Base-by-base conservation (phyloP, 2,888 invertebrate species). In the Melitaea athalia region DNA sequence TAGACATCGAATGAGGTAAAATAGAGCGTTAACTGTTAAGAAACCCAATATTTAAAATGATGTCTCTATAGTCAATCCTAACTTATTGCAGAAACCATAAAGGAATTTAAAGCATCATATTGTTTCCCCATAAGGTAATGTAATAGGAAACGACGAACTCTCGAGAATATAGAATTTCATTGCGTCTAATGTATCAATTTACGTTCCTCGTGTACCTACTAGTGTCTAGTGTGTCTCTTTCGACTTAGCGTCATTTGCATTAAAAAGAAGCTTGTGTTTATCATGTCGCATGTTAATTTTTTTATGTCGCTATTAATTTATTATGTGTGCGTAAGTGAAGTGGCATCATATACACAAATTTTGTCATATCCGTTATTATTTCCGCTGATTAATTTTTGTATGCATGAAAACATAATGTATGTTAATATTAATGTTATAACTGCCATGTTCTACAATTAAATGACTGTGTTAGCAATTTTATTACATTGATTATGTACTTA, bases 41-140 rank as follows among this genome's bases (percentile, higher is more conserved):
- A 38, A 42, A 57, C 42, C 38, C 10, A 31, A 38, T 38, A 5
- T 52, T 52, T 24, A 24, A 52, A 52, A 52, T 49, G 33, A 1
- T 15, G 10, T 57, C 57, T 57, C 57, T 42, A 42, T 42, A 10
- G 8, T 15, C 38, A 57, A 57, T 57, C 42, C 57, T 42, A 42
- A 45, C 17, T 17, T 55, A 3, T 31, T 24, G 45, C 47, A 55
- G 67, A 67, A 67, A 67, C 67, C 71, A 43, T 68, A 64, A 66
- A 72, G 66, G 76, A 72, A 71, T 76, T 73, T 60, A 62, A 68
- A 69, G 73, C 75, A 65, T 69, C 61, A 75, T 82, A 81, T 81
- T 83, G 78, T 83, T 77, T 76, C 79, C 81, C 76, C 78, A 80
- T 78, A 80, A 77, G 78, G 79, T 75, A 79, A 72, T 75, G 81